Evolutionary conservation across 2,797 vertebrate species (phyloP).

Genomic region (Parotocinclus haroldoi): DNA sequence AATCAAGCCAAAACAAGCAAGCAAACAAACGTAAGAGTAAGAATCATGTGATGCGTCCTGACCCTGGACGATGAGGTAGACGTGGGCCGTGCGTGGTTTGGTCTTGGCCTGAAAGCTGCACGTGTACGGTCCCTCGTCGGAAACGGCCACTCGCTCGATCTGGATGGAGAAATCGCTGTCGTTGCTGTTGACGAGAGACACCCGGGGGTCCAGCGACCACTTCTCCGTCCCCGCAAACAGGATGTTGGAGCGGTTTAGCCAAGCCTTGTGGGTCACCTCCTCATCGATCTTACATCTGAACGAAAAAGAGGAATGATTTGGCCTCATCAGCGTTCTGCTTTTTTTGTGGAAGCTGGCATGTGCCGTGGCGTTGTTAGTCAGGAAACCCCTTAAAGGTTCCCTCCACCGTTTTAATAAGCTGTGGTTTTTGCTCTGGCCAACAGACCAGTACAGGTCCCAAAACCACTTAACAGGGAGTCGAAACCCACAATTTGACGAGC

Average conservation of each 20-base stretch:
- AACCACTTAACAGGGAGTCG: too few relatives aligned
- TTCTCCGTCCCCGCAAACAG: conserved; percentile 86
- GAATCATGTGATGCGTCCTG: neutral
- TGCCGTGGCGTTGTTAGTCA: too few relatives aligned
- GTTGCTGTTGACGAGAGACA: conserved; percentile 81
- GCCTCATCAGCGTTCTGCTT: too few relatives aligned
- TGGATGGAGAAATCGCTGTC: conserved; percentile 86
- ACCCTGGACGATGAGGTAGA: conserved; percentile 93
- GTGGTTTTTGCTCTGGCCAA: too few relatives aligned
- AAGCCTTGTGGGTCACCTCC: conserved; percentile 88
- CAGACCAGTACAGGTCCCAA: too few relatives aligned
- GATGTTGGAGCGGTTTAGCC: conserved; percentile 92
- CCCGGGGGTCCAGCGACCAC: conserved; percentile 85
- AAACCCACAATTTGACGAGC: too few relatives aligned
- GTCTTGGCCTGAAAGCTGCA: conserved; percentile 89
- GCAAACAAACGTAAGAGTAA: neutral
- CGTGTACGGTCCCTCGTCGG: conserved; percentile 86
- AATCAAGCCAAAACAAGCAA: neutral
- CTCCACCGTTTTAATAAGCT: too few relatives aligned
- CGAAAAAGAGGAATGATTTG: too few relatives aligned
- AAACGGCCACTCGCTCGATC: conserved; percentile 79
- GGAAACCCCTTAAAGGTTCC: too few relatives aligned
- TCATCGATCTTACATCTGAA: conserved; percentile 84
- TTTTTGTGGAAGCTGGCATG: too few relatives aligned
- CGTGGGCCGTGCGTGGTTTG: conserved; percentile 80